phyloP scores from a whole-genome alignment of 2,888 invertebrate species.

The Vesta saturnalis region DNA sequence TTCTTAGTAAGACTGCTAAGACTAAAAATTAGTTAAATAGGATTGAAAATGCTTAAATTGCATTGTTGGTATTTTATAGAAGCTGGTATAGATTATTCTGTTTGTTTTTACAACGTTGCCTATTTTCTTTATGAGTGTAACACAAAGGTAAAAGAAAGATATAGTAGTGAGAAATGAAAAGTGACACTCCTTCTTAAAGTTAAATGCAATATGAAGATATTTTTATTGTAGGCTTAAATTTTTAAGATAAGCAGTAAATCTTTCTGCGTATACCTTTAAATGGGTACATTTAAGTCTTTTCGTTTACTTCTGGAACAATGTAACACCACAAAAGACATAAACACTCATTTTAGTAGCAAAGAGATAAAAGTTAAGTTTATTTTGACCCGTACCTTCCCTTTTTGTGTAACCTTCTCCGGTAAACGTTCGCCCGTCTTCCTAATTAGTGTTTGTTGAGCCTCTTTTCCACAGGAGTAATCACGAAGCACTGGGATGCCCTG shows the following conservation, averaged over 20 bases:
- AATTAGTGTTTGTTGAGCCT: conserved; percentile 41
- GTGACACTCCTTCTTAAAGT: neutral
- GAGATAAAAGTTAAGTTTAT: conserved; percentile 40
- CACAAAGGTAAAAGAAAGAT: conserved; percentile 1
- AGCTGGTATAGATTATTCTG: too few species aligned
- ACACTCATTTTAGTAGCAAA: conserved; percentile 37
- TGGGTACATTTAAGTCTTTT: conserved; percentile 31
- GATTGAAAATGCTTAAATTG: too few species aligned
- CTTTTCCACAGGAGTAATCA: conserved; percentile 38
- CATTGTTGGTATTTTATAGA: too few species aligned
- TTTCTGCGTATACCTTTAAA: conserved; percentile 16
- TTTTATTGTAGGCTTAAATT: neutral
- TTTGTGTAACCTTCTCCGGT: conserved; percentile 39
- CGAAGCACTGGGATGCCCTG: conserved; percentile 33
- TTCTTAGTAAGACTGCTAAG: too few species aligned
- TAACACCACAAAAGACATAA: conserved; percentile 38
- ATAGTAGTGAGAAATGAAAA: neutral
- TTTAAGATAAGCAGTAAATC: conserved; percentile 21
- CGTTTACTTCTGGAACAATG: conserved; percentile 35
- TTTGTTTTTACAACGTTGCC: too few species aligned
- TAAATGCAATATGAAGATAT: neutral
- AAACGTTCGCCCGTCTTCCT: conserved; percentile 40
- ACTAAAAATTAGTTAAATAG: too few species aligned
- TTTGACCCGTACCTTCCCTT: conserved; percentile 39
- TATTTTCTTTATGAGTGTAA: too few species aligned